A percentile compares a stretch with the other conserved stretches of the same genome.
phyloP scores from a whole-genome alignment of 2,113 vertebrate genomes.

The Hypanus sabinus region DNA sequence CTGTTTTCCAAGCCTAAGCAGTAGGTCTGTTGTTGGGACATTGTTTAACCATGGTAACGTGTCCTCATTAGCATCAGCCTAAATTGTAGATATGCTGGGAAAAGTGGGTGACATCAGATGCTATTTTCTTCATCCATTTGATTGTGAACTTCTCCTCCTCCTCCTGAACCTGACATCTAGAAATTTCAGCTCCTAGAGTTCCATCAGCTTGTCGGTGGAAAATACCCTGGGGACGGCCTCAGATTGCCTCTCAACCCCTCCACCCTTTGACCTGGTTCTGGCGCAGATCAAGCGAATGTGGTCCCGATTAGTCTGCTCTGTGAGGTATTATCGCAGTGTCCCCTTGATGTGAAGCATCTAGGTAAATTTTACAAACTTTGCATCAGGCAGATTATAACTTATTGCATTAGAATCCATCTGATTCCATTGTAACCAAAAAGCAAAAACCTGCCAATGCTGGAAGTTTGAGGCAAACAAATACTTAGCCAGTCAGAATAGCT shows the following conservation, averaged over 20 bases:
- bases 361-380: not conserved
- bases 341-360: not conserved
- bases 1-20: not conserved
- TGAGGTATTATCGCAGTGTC: too few relatives aligned
- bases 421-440: too few relatives aligned
- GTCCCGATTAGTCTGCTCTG: too few relatives aligned
- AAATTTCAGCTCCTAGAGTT: not conserved
- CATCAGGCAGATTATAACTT: not conserved
- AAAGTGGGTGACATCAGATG: not conserved
- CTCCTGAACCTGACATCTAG: not conserved
- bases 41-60: not conserved
- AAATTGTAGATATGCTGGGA: not conserved
- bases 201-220: not conserved
- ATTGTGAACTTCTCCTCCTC: not conserved
- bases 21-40: not conserved
- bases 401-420: too few relatives aligned
- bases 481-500: too few relatives aligned
- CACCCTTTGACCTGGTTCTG: not conserved
- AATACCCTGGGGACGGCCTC: not conserved
- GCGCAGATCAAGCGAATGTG: not conserved
- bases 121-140: not conserved
- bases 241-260: not conserved
- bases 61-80: too few relatives aligned
- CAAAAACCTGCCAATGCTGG: too few relatives aligned
- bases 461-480: too few relatives aligned